Conservation (phyloP, 1,140 invertebrate genomes). For the Drosophila ambigua region DNA sequence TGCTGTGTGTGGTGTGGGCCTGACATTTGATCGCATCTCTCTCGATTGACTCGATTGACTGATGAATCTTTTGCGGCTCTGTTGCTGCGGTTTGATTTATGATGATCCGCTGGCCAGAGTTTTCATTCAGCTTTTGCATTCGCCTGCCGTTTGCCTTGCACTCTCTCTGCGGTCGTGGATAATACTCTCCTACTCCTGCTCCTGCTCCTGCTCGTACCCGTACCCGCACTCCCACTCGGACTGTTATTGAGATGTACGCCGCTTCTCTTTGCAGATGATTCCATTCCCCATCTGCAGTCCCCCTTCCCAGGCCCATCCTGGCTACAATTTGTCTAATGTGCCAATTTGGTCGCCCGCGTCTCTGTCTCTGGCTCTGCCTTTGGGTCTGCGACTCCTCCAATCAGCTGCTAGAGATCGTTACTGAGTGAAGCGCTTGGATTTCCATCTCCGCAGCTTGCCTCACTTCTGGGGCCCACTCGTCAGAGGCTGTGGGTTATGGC, state of each 20-base stretch:
- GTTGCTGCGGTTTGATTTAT: slow-evolving; percentile 49
- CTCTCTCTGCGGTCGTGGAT: slow-evolving; percentile 14
- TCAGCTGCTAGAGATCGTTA: slow-evolving; percentile 26
- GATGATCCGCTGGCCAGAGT: slow-evolving; percentile 38
- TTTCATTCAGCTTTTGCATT: slow-evolving; percentile 50
- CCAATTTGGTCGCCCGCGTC: slow-evolving; percentile 67
- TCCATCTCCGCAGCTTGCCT: not conserved
- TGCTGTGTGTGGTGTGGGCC: slow-evolving; percentile 50
- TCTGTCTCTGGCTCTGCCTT: not conserved
- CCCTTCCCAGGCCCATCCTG: slow-evolving; percentile 7
- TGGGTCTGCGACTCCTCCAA: slow-evolving; percentile 2
- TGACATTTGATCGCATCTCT: slow-evolving; percentile 76
- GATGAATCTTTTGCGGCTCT: slow-evolving; percentile 48
- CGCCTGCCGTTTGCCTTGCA: slow-evolving; percentile 21
- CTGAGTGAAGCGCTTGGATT: slow-evolving; percentile 1
- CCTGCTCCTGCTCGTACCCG: too few species aligned
- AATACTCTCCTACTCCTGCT: too few species aligned
- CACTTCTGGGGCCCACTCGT: too few species aligned
- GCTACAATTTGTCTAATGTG: slow-evolving; percentile 79
- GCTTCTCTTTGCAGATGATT: slow-evolving; percentile 12
- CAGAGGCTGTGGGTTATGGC: too few species aligned
- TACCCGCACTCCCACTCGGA: slow-evolving; percentile 9
- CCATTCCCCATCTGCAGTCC: too few species aligned
- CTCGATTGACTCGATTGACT: slow-evolving; percentile 53
- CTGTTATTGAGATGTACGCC: slow-evolving; percentile 66